Evolutionary conservation across 2,113 vertebrate genomes (phyloP).

Genomic region (Blennius ocellaris): DNA sequence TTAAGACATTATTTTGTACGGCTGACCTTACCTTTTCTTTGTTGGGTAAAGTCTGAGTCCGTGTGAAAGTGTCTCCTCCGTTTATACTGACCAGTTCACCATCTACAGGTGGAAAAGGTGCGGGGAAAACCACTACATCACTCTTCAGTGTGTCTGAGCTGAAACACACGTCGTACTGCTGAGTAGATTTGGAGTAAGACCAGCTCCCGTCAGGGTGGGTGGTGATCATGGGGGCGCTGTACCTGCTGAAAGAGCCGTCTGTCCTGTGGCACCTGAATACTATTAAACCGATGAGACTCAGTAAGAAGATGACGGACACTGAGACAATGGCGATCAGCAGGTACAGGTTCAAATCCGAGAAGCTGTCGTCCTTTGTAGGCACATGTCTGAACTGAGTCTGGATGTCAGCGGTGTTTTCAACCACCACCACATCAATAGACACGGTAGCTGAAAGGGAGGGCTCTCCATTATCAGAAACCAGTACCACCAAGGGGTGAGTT

Average conservation of each 20-base stretch:
- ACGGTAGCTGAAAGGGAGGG: conserved; percentile 77
- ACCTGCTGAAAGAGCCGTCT: conserved; percentile 55
- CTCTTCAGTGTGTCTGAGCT: conserved; percentile 74
- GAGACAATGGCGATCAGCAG: conserved; percentile 71
- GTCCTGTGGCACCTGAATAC: conserved; percentile 69
- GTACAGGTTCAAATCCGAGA: conserved; percentile 75
- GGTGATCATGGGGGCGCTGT: conserved; percentile 73
- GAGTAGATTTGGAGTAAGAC: conserved; percentile 79
- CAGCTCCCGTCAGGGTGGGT: conserved; percentile 79
- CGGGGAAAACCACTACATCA: conserved; percentile 73
- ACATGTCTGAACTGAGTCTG: conserved; percentile 69
- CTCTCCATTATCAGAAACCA: conserved; percentile 78
- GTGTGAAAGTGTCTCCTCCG: conserved; percentile 67
- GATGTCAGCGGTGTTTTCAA: conserved; percentile 68
- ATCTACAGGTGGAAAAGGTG: conserved; percentile 58
- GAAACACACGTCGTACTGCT: conserved; percentile 81
- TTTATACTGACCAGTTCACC: conserved; percentile 77
- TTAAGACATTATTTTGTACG: too few relatives aligned
- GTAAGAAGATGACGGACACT: conserved; percentile 67
- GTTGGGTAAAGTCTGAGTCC: conserved; percentile 73
- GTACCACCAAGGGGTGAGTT: conserved; percentile 70
- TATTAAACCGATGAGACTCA: conserved; percentile 69
- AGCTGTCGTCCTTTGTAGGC: conserved; percentile 66
- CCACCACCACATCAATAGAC: conserved; percentile 76
- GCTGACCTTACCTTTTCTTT: conserved; percentile 66